Percentiles rank a stretch among this genome's conserved stretches.
These are phyloP conservation scores for Brachynemurus nebulosus DNA, from an alignment of 2,888 invertebrate species.

Conservation along the genomic window DNA sequence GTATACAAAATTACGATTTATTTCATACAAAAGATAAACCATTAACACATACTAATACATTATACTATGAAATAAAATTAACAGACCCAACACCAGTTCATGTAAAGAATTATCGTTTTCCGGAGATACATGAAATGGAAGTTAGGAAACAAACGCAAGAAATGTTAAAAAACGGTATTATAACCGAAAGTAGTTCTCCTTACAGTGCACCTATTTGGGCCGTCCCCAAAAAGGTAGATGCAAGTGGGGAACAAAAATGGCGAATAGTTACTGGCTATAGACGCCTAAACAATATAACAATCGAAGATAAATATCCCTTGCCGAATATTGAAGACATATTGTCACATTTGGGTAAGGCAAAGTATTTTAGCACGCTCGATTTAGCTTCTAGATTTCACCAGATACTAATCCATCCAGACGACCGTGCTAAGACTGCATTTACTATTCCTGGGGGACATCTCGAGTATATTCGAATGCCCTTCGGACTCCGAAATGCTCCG, in stretches of 20 bases:
- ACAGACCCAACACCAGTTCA: neutral
- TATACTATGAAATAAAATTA: constrained; percentile 1
- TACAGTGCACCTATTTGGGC: constrained; percentile 20
- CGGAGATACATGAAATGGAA: constrained; percentile 20
- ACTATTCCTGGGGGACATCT: constrained; percentile 20
- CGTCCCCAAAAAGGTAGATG: constrained; percentile 18
- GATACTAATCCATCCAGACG: constrained; percentile 20
- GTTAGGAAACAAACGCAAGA: constrained; percentile 18
- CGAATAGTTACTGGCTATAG: constrained; percentile 18
- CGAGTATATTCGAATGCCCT: constrained; percentile 21
- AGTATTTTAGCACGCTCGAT: constrained; percentile 24
- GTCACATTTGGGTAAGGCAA: constrained; percentile 22
- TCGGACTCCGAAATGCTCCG: constrained; percentile 13
- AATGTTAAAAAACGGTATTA: constrained; percentile 17
- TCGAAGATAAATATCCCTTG: constrained; percentile 17
- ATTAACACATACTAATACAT: too few relatives aligned
- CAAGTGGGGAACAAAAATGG: constrained; percentile 17
- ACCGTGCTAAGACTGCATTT: constrained; percentile 23
- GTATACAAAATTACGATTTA: too few relatives aligned
- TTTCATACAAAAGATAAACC: too few relatives aligned
- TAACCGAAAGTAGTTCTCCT: constrained; percentile 15
- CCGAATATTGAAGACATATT: constrained; percentile 23
- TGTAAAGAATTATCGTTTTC: constrained; percentile 12
- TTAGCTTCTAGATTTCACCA: constrained; percentile 25
- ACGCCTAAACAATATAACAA: constrained; percentile 19